Evolutionary conservation across 23 tunicate genomes (phyloP).

Genomic region (Trididemnum nubilum): DNA sequence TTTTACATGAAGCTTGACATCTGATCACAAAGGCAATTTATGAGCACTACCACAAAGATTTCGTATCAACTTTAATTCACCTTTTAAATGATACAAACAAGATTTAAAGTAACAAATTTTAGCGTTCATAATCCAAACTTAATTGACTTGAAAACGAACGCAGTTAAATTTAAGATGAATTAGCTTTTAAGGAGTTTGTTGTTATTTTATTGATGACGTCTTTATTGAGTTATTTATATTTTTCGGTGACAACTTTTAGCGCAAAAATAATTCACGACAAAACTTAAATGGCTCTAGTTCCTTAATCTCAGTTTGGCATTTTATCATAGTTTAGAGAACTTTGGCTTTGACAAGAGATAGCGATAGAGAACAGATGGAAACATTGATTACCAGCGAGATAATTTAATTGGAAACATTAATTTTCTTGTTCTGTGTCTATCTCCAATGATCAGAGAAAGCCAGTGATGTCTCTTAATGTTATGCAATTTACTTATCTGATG

Average conservation of each 20-base stretch:
- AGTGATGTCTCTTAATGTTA: constrained; percentile 20
- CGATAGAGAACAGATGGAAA: constrained; percentile 1
- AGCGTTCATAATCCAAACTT: neutral
- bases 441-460: constrained; percentile 1
- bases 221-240: no score
- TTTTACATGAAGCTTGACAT: neutral
- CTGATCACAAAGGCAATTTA: neutral
- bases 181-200: neutral
- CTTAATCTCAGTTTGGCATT: neutral
- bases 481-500: constrained; percentile 28
- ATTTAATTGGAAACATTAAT: constrained; percentile 18
- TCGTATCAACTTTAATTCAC: constrained; percentile 1
- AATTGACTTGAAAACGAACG: constrained; percentile 1
- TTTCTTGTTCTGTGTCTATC: constrained; percentile 19
- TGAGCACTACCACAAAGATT: neutral
- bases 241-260: neutral
- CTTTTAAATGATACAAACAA: constrained; percentile 1
- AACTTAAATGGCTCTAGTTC: neutral
- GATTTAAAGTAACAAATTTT: constrained; percentile 10
- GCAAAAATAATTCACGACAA: no score
- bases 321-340: neutral
- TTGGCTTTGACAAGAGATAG: neutral
- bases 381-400: constrained; percentile 16
- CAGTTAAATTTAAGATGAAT: neutral
- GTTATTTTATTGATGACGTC: neutral